Evolutionary conservation across 2,113 vertebrate species (phyloP).

Genomic region (Pipa parva): DNA sequence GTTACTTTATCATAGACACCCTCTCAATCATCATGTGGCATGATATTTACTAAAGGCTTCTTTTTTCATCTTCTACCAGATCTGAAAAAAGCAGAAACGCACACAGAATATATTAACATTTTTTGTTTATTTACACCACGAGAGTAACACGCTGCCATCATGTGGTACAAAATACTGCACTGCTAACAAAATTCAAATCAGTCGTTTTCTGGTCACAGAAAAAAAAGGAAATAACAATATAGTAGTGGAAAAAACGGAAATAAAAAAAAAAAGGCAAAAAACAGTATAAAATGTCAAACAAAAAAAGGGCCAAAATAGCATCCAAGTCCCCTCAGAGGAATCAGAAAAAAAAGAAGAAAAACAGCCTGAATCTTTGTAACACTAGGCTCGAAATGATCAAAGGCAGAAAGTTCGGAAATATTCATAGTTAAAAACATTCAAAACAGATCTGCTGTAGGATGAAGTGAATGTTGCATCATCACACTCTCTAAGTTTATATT

Average conservation of each 20-base stretch:
- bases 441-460: slow-evolving; percentile 17
- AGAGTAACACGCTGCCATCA: slow-evolving; percentile 72
- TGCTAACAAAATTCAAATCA: slow-evolving; percentile 66
- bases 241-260: slow-evolving; percentile 47
- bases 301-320: slow-evolving; percentile 47
- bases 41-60: too few relatives aligned
- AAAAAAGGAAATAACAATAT: slow-evolving; percentile 47
- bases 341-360: slow-evolving; percentile 61
- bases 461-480: slow-evolving; percentile 31
- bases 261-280: slow-evolving; percentile 34
- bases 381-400: slow-evolving; percentile 7
- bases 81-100: not conserved
- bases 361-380: slow-evolving; percentile 18
- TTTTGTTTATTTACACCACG: slow-evolving; percentile 80
- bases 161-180: slow-evolving; percentile 72
- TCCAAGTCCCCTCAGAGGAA: slow-evolving; percentile 55
- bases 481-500: slow-evolving; percentile 13
- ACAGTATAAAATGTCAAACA: slow-evolving; percentile 43
- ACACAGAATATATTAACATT: slow-evolving; percentile 56
- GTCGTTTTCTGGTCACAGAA: slow-evolving; percentile 62
- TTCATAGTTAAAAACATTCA: slow-evolving; percentile 24
- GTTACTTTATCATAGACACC: too few relatives aligned
- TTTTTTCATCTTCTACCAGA: too few relatives aligned
- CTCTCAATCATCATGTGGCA: too few relatives aligned
- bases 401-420: slow-evolving; percentile 16